Percentiles rank a stretch among this genome's conserved stretches.
phyloP scores from a whole-genome alignment of 2,888 invertebrate species.

The Cephalotes varians region DNA sequence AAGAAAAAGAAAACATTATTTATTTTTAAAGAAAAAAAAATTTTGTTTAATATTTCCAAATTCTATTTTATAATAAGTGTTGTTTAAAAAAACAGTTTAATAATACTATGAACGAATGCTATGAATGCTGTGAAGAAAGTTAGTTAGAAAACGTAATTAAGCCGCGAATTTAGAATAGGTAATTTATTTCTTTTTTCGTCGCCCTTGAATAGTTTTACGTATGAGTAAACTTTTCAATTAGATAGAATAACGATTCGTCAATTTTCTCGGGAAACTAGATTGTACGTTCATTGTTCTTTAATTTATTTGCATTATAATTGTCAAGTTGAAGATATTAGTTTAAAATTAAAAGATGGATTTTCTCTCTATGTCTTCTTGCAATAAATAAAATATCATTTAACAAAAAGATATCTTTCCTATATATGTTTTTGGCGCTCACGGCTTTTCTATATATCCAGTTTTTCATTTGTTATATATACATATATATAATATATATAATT shows the following conservation, averaged over 20 bases:
- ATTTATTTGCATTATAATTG: neutral
- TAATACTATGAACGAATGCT: neutral
- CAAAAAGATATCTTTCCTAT: neutral
- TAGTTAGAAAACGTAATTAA: neutral
- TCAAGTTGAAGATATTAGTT: neutral
- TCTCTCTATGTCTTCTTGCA: neutral
- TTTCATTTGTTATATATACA: conserved; percentile 8
- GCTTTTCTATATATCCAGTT: neutral
- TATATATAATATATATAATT: too few species aligned
- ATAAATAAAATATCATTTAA: conserved; percentile 17
- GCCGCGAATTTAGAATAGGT: neutral
- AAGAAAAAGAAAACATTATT: neutral
- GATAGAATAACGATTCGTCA: neutral
- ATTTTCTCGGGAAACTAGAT: neutral
- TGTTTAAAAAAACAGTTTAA: neutral
- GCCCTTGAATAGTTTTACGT: neutral
- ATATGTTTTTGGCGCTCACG: neutral
- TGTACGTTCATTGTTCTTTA: neutral
- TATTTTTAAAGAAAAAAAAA: neutral
- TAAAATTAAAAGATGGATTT: neutral
- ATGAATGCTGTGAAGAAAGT: too few species aligned
- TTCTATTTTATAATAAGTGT: neutral
- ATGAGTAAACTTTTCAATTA: neutral
- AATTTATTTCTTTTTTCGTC: too few species aligned
- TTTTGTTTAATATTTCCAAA: neutral